These are phyloP conservation scores for Anas platyrhynchos DNA, from an alignment of 2,113 vertebrate genomes.

Conservation along the genomic window DNA sequence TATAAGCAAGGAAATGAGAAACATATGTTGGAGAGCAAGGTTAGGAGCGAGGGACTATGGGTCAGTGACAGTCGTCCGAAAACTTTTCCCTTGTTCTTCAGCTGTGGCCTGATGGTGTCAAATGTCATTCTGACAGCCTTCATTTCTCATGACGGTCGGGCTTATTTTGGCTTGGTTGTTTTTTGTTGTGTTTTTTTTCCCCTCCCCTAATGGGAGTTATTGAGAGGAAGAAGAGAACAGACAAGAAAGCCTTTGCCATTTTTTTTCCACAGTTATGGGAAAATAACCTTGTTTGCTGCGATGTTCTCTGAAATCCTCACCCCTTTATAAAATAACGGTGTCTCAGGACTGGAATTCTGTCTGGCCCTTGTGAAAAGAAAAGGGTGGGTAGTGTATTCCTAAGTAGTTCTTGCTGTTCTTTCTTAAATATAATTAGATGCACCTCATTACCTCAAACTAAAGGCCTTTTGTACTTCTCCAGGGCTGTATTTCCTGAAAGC, in stretches of 20 bases:
- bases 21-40: constrained; percentile 83
- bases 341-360: constrained; percentile 63
- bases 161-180: constrained; percentile 61
- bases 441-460: constrained; percentile 81
- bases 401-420: constrained; percentile 76
- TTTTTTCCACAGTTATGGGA: constrained; percentile 89
- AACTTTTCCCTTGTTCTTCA: constrained; percentile 84
- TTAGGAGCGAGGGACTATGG: constrained; percentile 82
- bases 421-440: constrained; percentile 82
- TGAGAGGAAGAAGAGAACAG: constrained; percentile 62
- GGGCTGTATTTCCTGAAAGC: constrained; percentile 72
- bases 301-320: constrained; percentile 88
- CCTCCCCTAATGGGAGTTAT: constrained; percentile 65
- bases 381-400: constrained; percentile 62
- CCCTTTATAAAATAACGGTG: constrained; percentile 80
- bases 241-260: constrained; percentile 57
- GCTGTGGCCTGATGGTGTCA: constrained; percentile 81
- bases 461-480: constrained; percentile 77
- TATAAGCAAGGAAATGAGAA: constrained; percentile 87
- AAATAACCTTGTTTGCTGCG: constrained; percentile 90
- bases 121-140: constrained; percentile 78
- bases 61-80: constrained; percentile 80
- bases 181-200: constrained; percentile 22
- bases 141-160: constrained; percentile 83
- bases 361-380: constrained; percentile 69